Evolutionary conservation across 1,140 invertebrate genomes (phyloP).

Genomic region (Arion vulgaris): DNA sequence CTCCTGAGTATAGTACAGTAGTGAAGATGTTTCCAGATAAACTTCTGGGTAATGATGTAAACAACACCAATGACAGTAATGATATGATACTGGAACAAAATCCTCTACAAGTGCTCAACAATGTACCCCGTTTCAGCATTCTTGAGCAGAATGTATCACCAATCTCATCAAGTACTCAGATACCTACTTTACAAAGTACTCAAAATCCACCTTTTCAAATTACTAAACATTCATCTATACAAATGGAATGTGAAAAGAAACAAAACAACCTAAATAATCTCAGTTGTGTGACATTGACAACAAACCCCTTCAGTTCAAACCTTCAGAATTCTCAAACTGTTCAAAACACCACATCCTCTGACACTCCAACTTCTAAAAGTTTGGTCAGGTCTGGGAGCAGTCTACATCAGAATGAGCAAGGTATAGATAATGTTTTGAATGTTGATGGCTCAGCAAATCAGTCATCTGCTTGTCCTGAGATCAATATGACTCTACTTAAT

Average conservation of each 20-base stretch:
- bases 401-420: not conserved
- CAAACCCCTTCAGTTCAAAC: not conserved
- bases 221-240: not conserved
- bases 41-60: not conserved
- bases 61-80: not conserved
- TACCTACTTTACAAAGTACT: not conserved
- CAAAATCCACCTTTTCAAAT: not conserved
- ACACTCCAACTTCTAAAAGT: not conserved
- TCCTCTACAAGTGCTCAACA: not conserved
- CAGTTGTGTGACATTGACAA: not conserved
- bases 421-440: not conserved
- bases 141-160: not conserved
- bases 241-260: not conserved
- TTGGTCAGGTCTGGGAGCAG: not conserved
- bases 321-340: not conserved
- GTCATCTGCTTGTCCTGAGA: not conserved
- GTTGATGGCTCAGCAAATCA: not conserved
- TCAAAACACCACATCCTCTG: not conserved
- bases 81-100: not conserved
- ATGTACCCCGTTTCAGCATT: not conserved
- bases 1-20: not conserved
- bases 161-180: not conserved
- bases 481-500: not conserved
- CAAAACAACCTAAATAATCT: conserved; percentile 5
- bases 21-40: not conserved